Percentiles rank a stretch among this genome's conserved stretches.
Evolutionary conservation across 1,140 invertebrate genomes (phyloP).

Genomic region (Pseudomyrmex cubaensis): DNA sequence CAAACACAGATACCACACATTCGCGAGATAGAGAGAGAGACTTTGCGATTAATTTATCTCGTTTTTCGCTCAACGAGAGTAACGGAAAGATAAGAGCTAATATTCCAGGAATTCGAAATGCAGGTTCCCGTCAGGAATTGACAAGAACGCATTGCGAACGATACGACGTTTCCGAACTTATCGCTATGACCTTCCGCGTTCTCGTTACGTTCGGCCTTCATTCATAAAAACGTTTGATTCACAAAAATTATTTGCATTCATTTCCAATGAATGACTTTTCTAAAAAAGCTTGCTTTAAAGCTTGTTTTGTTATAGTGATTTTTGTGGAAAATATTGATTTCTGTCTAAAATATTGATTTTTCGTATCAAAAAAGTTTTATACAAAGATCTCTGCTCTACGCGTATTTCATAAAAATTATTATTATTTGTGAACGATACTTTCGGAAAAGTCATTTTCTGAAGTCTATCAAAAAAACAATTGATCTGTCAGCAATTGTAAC

Average conservation of each 20-base stretch:
- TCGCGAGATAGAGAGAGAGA: not conserved
- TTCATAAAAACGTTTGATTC: conserved; percentile 35
- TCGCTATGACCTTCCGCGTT: conserved; percentile 20
- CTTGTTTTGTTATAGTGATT: no score
- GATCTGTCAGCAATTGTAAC: no score
- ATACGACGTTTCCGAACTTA: conserved; percentile 39
- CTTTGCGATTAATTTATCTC: conserved; percentile 34
- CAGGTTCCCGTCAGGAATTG: not conserved
- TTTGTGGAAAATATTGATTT: no score
- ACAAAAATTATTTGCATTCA: not conserved
- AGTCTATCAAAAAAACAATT: no score
- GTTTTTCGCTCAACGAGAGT: not conserved
- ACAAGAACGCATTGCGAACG: not conserved
- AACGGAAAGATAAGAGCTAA: conserved; percentile 40
- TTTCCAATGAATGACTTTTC: conserved; percentile 5
- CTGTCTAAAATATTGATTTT: no score
- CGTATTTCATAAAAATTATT: no score
- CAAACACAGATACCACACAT: not conserved
- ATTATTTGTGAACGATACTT: no score
- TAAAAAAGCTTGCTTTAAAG: no score
- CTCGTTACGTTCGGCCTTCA: conserved; percentile 42
- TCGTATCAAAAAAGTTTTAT: no score
- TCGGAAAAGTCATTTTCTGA: no score
- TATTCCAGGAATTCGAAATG: conserved; percentile 20
- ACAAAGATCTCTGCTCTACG: no score